Percentiles rank a stretch among this genome's conserved stretches.
Conservation (phyloP, 2,888 invertebrate species). For the Apotomis capreana region DNA sequence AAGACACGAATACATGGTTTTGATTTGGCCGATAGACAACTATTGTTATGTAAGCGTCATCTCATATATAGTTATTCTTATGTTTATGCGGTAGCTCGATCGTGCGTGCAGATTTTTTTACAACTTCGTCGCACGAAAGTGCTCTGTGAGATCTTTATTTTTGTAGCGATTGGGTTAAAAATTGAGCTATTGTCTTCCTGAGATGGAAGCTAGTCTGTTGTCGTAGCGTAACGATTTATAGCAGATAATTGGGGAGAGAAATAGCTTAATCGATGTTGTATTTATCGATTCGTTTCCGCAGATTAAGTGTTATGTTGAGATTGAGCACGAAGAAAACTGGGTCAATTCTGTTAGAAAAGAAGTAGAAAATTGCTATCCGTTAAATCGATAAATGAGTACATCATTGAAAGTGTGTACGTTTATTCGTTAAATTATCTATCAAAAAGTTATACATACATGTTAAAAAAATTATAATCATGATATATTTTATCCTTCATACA, state of each 20-base stretch:
- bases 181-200: not conserved
- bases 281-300: slow-evolving; percentile 36
- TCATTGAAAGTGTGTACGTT: not conserved
- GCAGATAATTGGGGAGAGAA: slow-evolving; percentile 32
- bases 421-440: not conserved
- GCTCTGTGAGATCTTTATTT: slow-evolving; percentile 6
- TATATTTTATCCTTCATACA: too few species aligned
- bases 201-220: slow-evolving; percentile 16
- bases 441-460: too few species aligned
- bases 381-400: not conserved
- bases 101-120: slow-evolving; percentile 19
- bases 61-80: slow-evolving; percentile 26
- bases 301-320: slow-evolving; percentile 21
- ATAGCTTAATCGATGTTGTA: slow-evolving; percentile 31
- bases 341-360: slow-evolving; percentile 25
- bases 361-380: slow-evolving; percentile 4
- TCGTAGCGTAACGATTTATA: slow-evolving; percentile 36
- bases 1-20: slow-evolving; percentile 31
- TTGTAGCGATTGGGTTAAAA: not conserved
- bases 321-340: slow-evolving; percentile 29
- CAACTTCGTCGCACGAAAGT: slow-evolving; percentile 8
- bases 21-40: slow-evolving; percentile 29
- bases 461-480: too few species aligned
- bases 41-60: slow-evolving; percentile 29
- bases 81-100: slow-evolving; percentile 27